Conservation (phyloP, 2,888 invertebrate genomes). For the Drosophila fungiperda region DNA sequence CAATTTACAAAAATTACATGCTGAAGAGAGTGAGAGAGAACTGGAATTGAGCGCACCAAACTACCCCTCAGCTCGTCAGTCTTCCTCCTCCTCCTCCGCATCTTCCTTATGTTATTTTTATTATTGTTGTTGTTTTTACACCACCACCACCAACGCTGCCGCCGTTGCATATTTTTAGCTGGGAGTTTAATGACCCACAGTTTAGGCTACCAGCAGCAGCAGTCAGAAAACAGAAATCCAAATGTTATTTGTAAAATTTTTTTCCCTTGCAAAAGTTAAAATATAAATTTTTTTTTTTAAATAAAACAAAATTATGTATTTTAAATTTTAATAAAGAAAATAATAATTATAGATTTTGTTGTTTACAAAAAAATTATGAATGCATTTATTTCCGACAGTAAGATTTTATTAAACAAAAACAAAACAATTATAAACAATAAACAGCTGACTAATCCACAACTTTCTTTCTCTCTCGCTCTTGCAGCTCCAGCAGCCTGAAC, state of each 20-base stretch:
- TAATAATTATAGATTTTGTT: not conserved
- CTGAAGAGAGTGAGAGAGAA: slow-evolving; percentile 12
- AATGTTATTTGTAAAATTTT: not conserved
- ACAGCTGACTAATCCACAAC: slow-evolving; percentile 64
- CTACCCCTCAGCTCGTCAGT: slow-evolving; percentile 47
- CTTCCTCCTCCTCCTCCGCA: slow-evolving; percentile 1
- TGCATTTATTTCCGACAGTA: no score
- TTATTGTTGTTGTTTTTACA: slow-evolving; percentile 44
- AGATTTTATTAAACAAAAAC: not conserved
- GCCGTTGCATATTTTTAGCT: slow-evolving; percentile 67
- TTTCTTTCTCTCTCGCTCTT: slow-evolving; percentile 22
- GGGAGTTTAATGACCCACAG: slow-evolving; percentile 72
- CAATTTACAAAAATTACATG: slow-evolving; percentile 58
- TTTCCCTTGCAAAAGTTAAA: not conserved
- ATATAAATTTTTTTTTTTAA: not conserved
- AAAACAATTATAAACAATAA: not conserved
- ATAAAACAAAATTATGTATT: not conserved
- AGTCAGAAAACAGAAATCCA: slow-evolving; percentile 23
- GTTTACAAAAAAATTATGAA: no score
- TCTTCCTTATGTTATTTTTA: slow-evolving; percentile 24
- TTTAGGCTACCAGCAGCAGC: slow-evolving; percentile 50
- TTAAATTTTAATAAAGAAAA: not conserved
- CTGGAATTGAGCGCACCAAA: slow-evolving; percentile 41
- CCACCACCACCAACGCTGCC: slow-evolving; percentile 53
- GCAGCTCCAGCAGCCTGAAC: slow-evolving; percentile 53